Conservation (phyloP, 2,888 invertebrate species). For the Tinea pellionella region DNA sequence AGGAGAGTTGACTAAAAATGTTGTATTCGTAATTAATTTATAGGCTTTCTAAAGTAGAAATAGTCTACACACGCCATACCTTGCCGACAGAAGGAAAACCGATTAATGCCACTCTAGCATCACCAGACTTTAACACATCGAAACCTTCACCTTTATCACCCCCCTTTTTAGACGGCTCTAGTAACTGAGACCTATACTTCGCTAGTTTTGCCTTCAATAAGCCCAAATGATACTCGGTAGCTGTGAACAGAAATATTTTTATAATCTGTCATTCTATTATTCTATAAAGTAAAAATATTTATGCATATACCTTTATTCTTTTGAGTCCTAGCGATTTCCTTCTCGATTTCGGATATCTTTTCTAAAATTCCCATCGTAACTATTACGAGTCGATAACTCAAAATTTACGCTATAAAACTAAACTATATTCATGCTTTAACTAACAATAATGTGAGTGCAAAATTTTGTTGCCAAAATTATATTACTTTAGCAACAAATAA, state of each 20-base stretch:
- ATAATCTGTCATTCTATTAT: not conserved
- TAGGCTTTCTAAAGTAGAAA: too few species aligned
- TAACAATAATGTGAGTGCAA: too few species aligned
- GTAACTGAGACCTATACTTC: slow-evolving; percentile 91
- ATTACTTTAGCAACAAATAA: too few species aligned
- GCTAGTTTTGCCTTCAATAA: slow-evolving; percentile 96
- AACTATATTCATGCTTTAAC: not conserved
- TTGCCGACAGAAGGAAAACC: slow-evolving; percentile 99
- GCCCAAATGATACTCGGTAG: slow-evolving; percentile 99
- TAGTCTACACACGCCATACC: slow-evolving; percentile 45
- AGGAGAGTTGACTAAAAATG: slow-evolving; percentile 87
- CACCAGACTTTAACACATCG: slow-evolving; percentile 99
- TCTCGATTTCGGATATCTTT: slow-evolving; percentile 98
- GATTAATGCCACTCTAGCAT: slow-evolving; percentile 97
- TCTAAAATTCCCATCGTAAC: slow-evolving; percentile 94
- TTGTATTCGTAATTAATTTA: not conserved
- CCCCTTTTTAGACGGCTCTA: slow-evolving; percentile 93
- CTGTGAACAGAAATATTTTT: slow-evolving; percentile 61
- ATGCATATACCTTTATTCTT: slow-evolving; percentile 95
- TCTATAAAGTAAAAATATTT: not conserved
- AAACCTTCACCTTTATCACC: slow-evolving; percentile 96
- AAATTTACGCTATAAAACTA: not conserved
- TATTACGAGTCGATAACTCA: not conserved
- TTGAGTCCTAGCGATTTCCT: slow-evolving; percentile 97
- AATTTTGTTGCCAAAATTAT: too few species aligned